phyloP scores from a whole-genome alignment of 92 coral and sea anemone species.

The Paramuricea clavata region DNA sequence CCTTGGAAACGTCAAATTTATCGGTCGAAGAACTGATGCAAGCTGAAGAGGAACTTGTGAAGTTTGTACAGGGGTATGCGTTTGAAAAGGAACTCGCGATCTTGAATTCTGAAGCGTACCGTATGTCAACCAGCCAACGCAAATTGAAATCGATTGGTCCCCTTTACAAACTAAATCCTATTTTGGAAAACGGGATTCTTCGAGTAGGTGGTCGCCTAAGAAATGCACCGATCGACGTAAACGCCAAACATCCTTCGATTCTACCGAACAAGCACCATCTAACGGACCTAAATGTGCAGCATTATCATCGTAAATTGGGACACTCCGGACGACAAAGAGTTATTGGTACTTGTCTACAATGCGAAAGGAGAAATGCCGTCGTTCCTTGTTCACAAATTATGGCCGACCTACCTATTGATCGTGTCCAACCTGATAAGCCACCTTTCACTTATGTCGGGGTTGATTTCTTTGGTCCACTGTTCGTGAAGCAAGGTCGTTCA shows the following conservation, averaged over 20 bases:
- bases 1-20: constrained; percentile 35
- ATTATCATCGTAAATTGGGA: neutral
- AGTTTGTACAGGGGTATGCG: constrained; percentile 44
- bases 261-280: constrained; percentile 4
- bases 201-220: constrained; percentile 58
- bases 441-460: constrained; percentile 66
- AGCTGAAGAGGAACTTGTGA: constrained; percentile 56
- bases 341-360: constrained; percentile 49
- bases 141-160: too few species aligned
- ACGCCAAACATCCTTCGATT: constrained; percentile 30
- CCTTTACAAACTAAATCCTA: constrained; percentile 54
- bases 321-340: constrained; percentile 45
- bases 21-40: constrained; percentile 47
- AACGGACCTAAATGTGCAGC: neutral
- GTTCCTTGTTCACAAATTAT: constrained; percentile 62
- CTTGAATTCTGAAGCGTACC: neutral
- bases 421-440: constrained; percentile 58
- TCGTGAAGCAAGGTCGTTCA: constrained; percentile 58
- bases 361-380: constrained; percentile 70
- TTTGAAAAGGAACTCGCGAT: constrained; percentile 41
- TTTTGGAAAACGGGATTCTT: constrained; percentile 44
- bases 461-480: constrained; percentile 63
- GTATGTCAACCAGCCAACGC: too few species aligned
- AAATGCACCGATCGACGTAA: constrained; percentile 30
- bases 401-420: constrained; percentile 53